Evolutionary conservation across 1,140 invertebrate genomes (phyloP), one percentile per base, ranked within the genome.

Genomic region (Zaprionus camerounensis): DNA sequence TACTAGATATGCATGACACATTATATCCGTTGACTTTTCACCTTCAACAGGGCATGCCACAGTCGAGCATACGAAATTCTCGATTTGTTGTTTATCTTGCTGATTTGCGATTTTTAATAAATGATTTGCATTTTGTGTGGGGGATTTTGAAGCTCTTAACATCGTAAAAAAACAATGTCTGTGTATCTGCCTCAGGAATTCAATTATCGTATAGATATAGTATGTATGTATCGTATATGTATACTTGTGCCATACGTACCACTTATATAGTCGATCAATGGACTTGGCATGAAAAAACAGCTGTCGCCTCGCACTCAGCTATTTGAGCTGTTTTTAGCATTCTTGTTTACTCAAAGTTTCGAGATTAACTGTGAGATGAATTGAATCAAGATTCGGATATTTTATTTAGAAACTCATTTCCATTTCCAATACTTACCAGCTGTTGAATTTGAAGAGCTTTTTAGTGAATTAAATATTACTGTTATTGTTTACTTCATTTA

Each of bases 31-130:
- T 41, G 34, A 46, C 44, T 34, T 46, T 36, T 2, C 11, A 13
- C 28, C 3, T 24, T 55, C n/a, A 22, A 46, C 34, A 75, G 72
- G 51, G 34, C 36, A 73, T 55, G 11, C 2, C 1, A 5, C 13
- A 51, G 59, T 75, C 59, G 66, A 6, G 38, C 31, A 28, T 5
- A n/a, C 17, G 5, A 20, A 20, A 12, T 11, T 34, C 9, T 34
- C 9, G 31, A 1, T 28, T 53, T 51, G 1, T 3, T 38, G 31
- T 56, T 69, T 69, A 74, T 49, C 71, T 68, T 15, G 44, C 28
- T 69, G 67, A 57, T 69, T 62, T 53, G 71, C 57, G 62, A 57
- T 66, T 63, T 74, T 68, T 49, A 38, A 69, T 63, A 75, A 75
- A 75, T 75, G 66, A 70, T 70, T 75, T 70, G 72, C 72, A 70